Percentiles rank a stretch among this genome's conserved stretches.
These are phyloP conservation scores for Clarias pachynema DNA, from an alignment of 2,797 vertebrate genomes.

Conservation along the genomic window DNA sequence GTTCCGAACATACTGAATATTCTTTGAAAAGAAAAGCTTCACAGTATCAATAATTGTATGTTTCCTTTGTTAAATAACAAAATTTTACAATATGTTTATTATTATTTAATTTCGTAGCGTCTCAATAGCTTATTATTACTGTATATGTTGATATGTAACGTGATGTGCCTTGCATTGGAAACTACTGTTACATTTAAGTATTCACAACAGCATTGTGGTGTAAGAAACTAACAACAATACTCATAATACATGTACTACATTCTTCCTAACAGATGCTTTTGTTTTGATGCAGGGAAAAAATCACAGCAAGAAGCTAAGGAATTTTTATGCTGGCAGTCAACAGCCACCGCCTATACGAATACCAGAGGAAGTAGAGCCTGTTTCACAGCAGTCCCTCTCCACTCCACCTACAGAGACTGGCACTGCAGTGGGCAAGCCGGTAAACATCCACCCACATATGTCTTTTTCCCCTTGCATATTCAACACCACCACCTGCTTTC, in stretches of 20 bases:
- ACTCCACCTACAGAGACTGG: conserved; percentile 77
- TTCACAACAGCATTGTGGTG: neutral
- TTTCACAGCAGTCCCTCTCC: conserved; percentile 74
- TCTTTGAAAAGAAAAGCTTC: neutral
- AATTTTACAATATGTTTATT: neutral
- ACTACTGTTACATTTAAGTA: neutral
- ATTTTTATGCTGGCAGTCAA: conserved; percentile 94
- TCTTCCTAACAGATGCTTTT: conserved; percentile 10
- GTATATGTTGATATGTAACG: no score
- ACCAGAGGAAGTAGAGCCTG: conserved; percentile 80
- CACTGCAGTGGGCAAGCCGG: conserved; percentile 71
- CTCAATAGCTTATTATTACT: no score
- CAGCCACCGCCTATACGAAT: conserved; percentile 89
- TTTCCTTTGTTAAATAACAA: neutral
- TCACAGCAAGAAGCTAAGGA: conserved; percentile 95
- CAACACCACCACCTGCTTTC: neutral
- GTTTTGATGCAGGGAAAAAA: conserved; percentile 90
- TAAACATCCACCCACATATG: conserved; percentile 55
- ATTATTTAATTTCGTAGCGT: neutral
- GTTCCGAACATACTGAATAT: neutral
- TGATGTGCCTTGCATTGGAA: neutral
- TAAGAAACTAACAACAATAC: neutral
- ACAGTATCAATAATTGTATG: neutral
- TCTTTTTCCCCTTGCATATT: neutral
- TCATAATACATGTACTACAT: neutral